Percentiles rank a stretch among this genome's conserved stretches.
Conservation (phyloP, 1,140 invertebrate species). For the Caenorhabditis tropicalis region DNA sequence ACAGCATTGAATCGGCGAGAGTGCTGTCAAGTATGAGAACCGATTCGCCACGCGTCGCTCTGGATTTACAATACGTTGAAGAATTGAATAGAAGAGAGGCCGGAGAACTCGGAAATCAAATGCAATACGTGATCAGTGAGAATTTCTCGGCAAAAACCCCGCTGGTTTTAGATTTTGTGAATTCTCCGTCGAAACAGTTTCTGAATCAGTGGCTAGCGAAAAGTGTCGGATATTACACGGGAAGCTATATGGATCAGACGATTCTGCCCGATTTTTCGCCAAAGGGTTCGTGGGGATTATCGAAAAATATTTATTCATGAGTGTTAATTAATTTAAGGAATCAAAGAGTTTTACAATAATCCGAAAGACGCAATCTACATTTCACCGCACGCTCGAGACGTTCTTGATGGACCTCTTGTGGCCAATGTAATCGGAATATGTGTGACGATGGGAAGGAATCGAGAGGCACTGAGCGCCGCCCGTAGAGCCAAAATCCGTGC, state of each 20-base stretch:
- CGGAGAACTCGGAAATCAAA: conserved; percentile 13
- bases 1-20: background rate
- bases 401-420: conserved; percentile 20
- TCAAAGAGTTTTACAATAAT: conserved; percentile 13
- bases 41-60: background rate
- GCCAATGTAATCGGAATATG: conserved; percentile 4
- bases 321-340: background rate
- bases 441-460: background rate
- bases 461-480: background rate
- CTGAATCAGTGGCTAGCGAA: background rate
- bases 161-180: background rate
- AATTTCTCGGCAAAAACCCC: background rate
- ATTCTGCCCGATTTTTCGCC: conserved; percentile 25
- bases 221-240: conserved; percentile 26
- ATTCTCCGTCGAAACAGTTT: conserved; percentile 7
- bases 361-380: background rate
- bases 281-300: background rate
- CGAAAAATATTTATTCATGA: too few relatives aligned
- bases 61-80: conserved; percentile 1
- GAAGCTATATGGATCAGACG: conserved; percentile 11
- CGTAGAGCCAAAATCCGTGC: conserved; percentile 8
- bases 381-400: background rate
- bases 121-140: conserved; percentile 29
- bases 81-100: background rate
- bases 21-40: background rate